A percentile compares a stretch with the other conserved stretches of the same genome.
These are phyloP conservation scores for Ptychoptera contaminata DNA, from an alignment of 2,888 invertebrate genomes.

Conservation along the genomic window DNA sequence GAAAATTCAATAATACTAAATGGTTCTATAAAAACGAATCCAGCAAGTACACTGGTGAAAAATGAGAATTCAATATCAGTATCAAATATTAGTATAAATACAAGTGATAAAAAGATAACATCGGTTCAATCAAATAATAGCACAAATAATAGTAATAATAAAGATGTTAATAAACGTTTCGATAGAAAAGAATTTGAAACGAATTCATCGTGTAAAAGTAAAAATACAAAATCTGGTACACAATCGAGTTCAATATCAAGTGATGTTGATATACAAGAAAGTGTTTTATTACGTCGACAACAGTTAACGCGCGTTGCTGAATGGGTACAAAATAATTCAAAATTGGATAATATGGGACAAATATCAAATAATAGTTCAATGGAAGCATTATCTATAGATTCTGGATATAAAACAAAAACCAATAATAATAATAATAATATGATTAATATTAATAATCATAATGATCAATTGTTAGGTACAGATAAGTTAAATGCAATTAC, in stretches of 20 bases:
- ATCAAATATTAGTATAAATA: not conserved
- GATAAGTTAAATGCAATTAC: not conserved
- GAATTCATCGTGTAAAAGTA: slow-evolving; percentile 11
- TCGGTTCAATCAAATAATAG: no score
- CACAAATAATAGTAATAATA: not conserved
- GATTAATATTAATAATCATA: slow-evolving; percentile 14
- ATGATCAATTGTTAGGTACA: slow-evolving; percentile 2
- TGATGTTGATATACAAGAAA: slow-evolving; percentile 27
- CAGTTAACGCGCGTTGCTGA: slow-evolving; percentile 57
- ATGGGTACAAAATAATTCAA: slow-evolving; percentile 54
- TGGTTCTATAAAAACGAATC: not conserved
- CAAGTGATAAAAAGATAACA: not conserved
- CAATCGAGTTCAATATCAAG: slow-evolving; percentile 23
- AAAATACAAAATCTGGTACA: slow-evolving; percentile 14
- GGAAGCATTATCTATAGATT: slow-evolving; percentile 27
- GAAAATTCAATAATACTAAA: not conserved
- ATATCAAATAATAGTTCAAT: slow-evolving; percentile 14
- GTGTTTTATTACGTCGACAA: slow-evolving; percentile 40
- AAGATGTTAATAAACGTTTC: not conserved
- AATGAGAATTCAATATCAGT: slow-evolving; percentile 1
- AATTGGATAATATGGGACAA: slow-evolving; percentile 25
- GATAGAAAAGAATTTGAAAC: slow-evolving; percentile 4
- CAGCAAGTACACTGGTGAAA: not conserved
- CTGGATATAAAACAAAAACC: slow-evolving; percentile 25
- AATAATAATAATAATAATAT: slow-evolving; percentile 20